Evolutionary conservation across 2,113 vertebrate genomes (phyloP).

Genomic region (Xiphophorus hellerii): DNA sequence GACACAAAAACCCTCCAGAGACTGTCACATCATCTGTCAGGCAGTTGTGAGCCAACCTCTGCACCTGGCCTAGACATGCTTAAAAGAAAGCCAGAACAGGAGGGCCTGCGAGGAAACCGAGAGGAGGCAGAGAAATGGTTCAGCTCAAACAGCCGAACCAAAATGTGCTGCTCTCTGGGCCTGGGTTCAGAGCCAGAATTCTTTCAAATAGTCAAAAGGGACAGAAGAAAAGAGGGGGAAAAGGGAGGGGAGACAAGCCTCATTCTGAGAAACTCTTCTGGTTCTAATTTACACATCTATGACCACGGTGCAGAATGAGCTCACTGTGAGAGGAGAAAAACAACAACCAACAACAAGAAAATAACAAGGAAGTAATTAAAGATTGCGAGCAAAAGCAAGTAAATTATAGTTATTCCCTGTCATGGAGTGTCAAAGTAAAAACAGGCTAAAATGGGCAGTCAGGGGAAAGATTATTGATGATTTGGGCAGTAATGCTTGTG

Average conservation of each 20-base stretch:
- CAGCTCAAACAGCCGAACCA: constrained; percentile 44
- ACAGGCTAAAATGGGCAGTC: constrained; percentile 34
- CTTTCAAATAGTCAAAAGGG: constrained; percentile 75
- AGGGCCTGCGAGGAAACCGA: constrained; percentile 48
- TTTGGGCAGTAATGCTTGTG: constrained; percentile 22
- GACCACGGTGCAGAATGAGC: constrained; percentile 76
- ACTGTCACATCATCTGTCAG: constrained; percentile 70
- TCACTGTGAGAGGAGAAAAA: constrained; percentile 70
- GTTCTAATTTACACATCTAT: constrained; percentile 82
- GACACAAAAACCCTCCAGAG: constrained; percentile 65
- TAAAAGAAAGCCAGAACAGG: constrained; percentile 43
- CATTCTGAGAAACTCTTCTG: constrained; percentile 74
- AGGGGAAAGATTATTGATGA: constrained; percentile 38
- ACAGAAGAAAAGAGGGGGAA: constrained; percentile 49
- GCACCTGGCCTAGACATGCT: constrained; percentile 74
- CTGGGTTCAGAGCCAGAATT: constrained; percentile 72
- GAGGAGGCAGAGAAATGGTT: constrained; percentile 55
- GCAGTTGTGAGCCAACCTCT: constrained; percentile 74
- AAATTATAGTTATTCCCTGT: constrained; percentile 37
- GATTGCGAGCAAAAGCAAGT: constrained; percentile 17
- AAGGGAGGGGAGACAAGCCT: constrained; percentile 66
- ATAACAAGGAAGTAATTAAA: constrained; percentile 34
- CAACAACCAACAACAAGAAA: constrained; percentile 63
- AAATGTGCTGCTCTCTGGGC: constrained; percentile 61
- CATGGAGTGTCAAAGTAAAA: constrained; percentile 37